phyloP scores from a whole-genome alignment of 64 coral and sea anemone species.

The Montipora efflorescens region DNA sequence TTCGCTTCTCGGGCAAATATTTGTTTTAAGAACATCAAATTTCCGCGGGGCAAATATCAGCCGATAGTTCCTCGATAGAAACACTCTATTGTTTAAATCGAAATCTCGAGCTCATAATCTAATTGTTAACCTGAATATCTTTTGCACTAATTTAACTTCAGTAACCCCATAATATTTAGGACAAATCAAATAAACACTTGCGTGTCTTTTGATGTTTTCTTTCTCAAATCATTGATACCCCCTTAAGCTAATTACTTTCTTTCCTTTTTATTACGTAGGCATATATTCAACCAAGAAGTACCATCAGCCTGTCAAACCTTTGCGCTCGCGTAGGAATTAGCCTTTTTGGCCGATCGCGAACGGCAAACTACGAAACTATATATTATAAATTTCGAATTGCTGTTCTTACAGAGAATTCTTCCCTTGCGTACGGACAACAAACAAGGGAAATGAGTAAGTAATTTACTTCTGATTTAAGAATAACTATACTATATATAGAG shows the following conservation, averaged over 20 bases:
- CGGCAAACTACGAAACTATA: neutral
- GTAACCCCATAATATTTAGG: no score
- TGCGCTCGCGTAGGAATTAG: neutral
- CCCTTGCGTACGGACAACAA: constrained; percentile 14
- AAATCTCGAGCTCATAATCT: no score
- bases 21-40: no score
- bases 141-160: no score
- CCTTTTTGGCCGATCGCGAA: neutral
- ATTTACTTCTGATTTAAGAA: neutral
- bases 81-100: no score
- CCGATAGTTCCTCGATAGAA: no score
- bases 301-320: neutral
- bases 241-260: neutral
- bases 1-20: no score
- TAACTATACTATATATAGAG: no score
- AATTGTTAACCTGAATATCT: no score
- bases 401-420: constrained; percentile 33
- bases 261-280: neutral
- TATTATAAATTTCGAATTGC: constrained; percentile 15
- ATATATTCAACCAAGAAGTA: neutral
- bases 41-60: no score
- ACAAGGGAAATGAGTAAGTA: neutral
- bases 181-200: no score
- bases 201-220: no score
- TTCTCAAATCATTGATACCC: neutral